Conservation (phyloP, 2,888 invertebrate species). For the Drosophila nr. perissopoda region DNA sequence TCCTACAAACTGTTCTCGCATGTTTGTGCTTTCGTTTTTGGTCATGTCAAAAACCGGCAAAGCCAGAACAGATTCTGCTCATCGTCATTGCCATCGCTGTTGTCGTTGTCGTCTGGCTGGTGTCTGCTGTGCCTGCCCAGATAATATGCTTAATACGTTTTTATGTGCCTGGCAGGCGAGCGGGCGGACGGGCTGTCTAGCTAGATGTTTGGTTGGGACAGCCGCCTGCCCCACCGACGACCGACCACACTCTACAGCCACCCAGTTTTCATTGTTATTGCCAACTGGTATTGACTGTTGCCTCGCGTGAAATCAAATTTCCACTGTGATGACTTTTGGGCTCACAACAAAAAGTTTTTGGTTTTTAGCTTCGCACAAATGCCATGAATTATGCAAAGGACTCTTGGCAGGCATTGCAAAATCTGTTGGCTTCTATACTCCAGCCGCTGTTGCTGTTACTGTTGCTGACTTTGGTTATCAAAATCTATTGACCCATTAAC, state of each 20-base stretch:
- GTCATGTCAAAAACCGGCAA: conserved; percentile 69
- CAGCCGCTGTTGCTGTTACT: neutral
- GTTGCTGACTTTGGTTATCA: conserved; percentile 48
- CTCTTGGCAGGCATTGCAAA: conserved; percentile 43
- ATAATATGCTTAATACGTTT: conserved; percentile 81
- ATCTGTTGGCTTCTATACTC: conserved; percentile 15
- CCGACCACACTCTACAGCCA: neutral
- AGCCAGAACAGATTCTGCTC: conserved; percentile 65
- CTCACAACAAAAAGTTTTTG: conserved; percentile 51
- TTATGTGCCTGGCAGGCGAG: conserved; percentile 66
- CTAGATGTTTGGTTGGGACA: neutral
- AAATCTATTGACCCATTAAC: conserved; percentile 79
- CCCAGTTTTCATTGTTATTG: conserved; percentile 68
- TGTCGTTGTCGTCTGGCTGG: conserved; percentile 53
- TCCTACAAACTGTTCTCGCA: conserved; percentile 16
- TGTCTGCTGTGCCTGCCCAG: conserved; percentile 67
- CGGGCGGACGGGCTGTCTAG: conserved; percentile 7
- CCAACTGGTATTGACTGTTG: conserved; percentile 73
- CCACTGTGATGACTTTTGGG: conserved; percentile 76
- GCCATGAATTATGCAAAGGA: conserved; percentile 77
- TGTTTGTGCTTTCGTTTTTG: conserved; percentile 56
- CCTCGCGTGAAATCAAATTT: conserved; percentile 78
- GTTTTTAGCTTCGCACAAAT: conserved; percentile 29
- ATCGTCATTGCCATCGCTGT: conserved; percentile 34
- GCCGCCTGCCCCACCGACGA: neutral